Evolutionary conservation across 2,113 vertebrate genomes (phyloP).

Genomic region (Nerophis ophidion): DNA sequence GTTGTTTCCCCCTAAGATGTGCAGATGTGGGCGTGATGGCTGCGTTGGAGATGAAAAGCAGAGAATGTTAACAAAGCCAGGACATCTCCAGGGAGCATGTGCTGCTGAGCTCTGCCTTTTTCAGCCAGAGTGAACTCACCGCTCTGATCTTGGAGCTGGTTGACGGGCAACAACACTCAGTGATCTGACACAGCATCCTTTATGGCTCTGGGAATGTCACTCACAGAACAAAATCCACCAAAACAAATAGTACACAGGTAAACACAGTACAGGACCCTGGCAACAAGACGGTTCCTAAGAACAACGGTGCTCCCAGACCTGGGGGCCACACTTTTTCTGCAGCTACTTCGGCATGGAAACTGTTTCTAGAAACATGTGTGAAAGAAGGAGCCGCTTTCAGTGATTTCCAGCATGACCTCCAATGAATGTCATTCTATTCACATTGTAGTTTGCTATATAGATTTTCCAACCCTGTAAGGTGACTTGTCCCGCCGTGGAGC

Average conservation of each 20-base stretch:
- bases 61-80: conserved; percentile 27
- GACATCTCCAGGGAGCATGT: conserved; percentile 38
- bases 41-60: conserved; percentile 47
- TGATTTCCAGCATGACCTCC: conserved; percentile 14
- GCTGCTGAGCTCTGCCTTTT: conserved; percentile 50
- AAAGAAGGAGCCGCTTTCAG: not conserved
- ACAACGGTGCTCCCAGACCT: no score
- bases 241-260: not conserved
- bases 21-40: conserved; percentile 40
- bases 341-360: no score
- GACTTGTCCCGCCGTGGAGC: conserved; percentile 30
- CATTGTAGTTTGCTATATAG: conserved; percentile 12
- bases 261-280: no score
- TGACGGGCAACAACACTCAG: conserved; percentile 45
- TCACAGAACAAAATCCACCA: not conserved
- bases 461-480: conserved; percentile 25
- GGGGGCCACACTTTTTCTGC: no score
- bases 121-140: conserved; percentile 32
- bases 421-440: not conserved
- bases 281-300: no score
- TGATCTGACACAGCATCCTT: conserved; percentile 57
- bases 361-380: no score
- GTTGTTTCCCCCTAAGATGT: conserved; percentile 29
- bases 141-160: conserved; percentile 22
- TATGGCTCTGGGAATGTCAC: conserved; percentile 31